Conservation (phyloP, 2,888 invertebrate genomes). For the Leptothorax acervorum region DNA sequence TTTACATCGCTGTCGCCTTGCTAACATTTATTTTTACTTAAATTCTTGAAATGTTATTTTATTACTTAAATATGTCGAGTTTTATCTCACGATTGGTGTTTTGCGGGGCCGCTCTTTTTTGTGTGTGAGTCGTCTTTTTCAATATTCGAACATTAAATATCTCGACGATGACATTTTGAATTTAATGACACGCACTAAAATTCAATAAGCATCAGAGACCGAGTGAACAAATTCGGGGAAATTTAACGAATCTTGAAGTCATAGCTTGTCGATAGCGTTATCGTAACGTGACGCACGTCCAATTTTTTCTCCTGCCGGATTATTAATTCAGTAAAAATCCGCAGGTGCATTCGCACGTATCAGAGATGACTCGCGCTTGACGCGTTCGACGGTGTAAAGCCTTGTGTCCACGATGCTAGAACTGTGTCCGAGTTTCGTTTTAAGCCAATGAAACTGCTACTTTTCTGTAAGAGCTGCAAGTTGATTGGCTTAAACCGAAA, state of each 20-base stretch:
- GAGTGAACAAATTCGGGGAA: not conserved
- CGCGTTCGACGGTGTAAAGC: not conserved
- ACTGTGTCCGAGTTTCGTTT: no score
- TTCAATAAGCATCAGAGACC: not conserved
- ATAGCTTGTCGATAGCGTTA: slow-evolving; percentile 24
- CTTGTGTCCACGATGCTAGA: no score
- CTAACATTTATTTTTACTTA: not conserved
- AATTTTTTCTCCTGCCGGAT: slow-evolving; percentile 26
- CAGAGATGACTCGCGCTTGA: slow-evolving; percentile 40
- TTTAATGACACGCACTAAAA: no score
- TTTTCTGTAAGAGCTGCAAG: no score
- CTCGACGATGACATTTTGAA: not conserved
- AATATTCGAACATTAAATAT: not conserved
- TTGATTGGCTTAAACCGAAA: no score
- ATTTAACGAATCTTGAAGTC: not conserved
- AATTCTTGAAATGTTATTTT: not conserved
- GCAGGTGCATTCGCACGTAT: slow-evolving; percentile 61
- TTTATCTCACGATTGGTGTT: not conserved
- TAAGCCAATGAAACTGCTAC: no score
- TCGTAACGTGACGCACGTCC: not conserved
- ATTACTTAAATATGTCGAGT: not conserved
- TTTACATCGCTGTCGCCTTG: slow-evolving; percentile 45
- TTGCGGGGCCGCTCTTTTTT: not conserved
- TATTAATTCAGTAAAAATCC: slow-evolving; percentile 65
- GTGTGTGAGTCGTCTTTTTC: not conserved